Conservation (phyloP, 30 jellyfish, hydroid and myxozoan species). For the Mastigias papua region DNA sequence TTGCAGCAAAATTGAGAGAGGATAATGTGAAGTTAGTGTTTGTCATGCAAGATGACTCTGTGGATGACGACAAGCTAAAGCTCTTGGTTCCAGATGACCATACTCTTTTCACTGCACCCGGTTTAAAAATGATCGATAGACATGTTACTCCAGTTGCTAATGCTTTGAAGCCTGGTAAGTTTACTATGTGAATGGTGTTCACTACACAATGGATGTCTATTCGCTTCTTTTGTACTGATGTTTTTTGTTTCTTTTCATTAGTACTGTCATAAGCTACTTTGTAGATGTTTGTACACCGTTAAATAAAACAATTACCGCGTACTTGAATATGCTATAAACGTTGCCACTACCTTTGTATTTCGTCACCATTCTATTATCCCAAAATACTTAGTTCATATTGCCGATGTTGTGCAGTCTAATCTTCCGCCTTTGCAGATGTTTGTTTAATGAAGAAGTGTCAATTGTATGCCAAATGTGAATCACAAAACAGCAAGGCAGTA, state of each 20-base stretch:
- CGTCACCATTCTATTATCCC: too few species aligned
- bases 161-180: conserved; percentile 79
- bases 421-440: conserved; percentile 35
- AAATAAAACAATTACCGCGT: too few species aligned
- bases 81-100: conserved; percentile 44
- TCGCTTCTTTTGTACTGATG: too few species aligned
- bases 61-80: conserved; percentile 13
- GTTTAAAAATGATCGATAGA: conserved; percentile 41
- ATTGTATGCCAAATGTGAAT: conserved; percentile 42
- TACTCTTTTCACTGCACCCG: conserved; percentile 81
- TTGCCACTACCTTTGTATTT: too few species aligned
- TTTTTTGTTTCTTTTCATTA: too few species aligned
- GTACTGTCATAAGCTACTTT: too few species aligned
- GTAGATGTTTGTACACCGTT: too few species aligned
- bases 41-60: conserved; percentile 69
- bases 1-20: conserved; percentile 77
- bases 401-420: too few species aligned
- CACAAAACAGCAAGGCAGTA: conserved; percentile 27
- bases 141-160: conserved; percentile 54
- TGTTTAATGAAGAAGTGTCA: conserved; percentile 48
- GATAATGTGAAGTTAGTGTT: conserved; percentile 71
- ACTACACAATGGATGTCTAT: too few species aligned
- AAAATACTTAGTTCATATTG: too few species aligned
- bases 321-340: too few species aligned
- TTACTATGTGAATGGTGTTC: too few species aligned